A percentile compares a stretch with the other conserved stretches of the same genome.
Evolutionary conservation across 2,113 vertebrate genomes (phyloP).

Genomic region (Urocynchramus pylzowi): DNA sequence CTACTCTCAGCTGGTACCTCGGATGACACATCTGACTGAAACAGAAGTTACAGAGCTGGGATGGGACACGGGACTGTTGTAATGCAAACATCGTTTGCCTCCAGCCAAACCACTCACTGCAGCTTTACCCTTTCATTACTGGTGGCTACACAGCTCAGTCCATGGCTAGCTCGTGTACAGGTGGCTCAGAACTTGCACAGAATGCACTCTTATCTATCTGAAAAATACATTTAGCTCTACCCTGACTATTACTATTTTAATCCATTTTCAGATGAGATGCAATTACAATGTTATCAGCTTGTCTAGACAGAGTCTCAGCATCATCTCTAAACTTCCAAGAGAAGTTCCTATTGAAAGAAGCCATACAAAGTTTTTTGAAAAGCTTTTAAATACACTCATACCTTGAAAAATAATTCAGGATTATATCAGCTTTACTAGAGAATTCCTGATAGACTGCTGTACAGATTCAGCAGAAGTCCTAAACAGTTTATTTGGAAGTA

Average conservation of each 20-base stretch:
- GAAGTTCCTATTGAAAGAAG: neutral
- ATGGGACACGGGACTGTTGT: rapidly evolving
- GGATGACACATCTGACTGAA: neutral
- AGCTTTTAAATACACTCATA: neutral
- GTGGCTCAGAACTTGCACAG: neutral
- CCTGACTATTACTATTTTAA: neutral
- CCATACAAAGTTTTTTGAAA: neutral
- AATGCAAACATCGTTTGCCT: neutral
- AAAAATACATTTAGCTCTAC: neutral
- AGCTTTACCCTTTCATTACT: neutral
- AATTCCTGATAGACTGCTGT: neutral
- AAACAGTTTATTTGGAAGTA: neutral
- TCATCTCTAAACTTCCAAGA: neutral
- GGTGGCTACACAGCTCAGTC: neutral
- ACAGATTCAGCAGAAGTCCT: neutral
- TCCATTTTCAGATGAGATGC: neutral
- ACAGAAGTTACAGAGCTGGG: neutral
- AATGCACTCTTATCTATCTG: neutral
- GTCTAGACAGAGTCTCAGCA: neutral
- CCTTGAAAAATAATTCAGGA: neutral
- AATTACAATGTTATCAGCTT: neutral
- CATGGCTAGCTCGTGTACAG: neutral
- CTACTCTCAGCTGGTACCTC: neutral
- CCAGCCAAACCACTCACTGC: neutral
- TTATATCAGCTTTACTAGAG: neutral